These are phyloP conservation scores for Selene dorsalis DNA, from an alignment of 2,797 vertebrate species.

Conservation along the genomic window DNA sequence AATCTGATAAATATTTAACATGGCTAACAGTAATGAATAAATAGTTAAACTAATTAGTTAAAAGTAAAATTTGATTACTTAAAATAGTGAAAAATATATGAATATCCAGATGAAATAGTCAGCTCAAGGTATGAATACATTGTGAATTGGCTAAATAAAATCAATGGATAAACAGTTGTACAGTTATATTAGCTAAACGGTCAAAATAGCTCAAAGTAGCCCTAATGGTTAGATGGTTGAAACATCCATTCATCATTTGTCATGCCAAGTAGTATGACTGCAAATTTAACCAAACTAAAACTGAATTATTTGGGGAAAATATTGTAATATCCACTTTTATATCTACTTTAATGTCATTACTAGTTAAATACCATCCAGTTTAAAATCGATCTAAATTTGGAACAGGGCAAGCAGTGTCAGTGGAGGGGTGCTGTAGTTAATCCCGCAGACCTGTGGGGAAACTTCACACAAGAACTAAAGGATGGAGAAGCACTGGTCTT, in stretches of 20 bases:
- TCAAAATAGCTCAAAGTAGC: background rate
- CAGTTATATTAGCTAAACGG: background rate
- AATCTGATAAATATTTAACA: background rate
- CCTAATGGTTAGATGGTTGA: background rate
- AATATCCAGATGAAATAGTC: background rate
- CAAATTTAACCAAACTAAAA: background rate
- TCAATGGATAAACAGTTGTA: background rate
- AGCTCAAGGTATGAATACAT: background rate
- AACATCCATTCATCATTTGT: background rate
- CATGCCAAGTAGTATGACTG: background rate
- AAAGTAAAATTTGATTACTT: background rate
- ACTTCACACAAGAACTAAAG: background rate
- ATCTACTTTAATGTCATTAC: background rate
- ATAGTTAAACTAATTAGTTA: background rate
- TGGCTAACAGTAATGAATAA: background rate
- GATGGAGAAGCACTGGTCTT: slow-evolving; percentile 13
- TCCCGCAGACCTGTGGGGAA: slow-evolving; percentile 1
- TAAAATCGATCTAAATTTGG: slow-evolving; percentile 10
- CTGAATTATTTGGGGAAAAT: background rate
- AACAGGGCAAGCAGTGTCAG: background rate
- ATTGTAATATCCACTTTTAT: background rate
- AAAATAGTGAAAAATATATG: background rate
- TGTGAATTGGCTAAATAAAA: background rate
- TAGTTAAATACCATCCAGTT: background rate
- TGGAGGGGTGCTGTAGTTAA: slow-evolving; percentile 5